Percentiles rank a stretch among this genome's conserved stretches.
Evolutionary conservation across 2,888 invertebrate species (phyloP).

Genomic region (Schrankia costaestrigalis): DNA sequence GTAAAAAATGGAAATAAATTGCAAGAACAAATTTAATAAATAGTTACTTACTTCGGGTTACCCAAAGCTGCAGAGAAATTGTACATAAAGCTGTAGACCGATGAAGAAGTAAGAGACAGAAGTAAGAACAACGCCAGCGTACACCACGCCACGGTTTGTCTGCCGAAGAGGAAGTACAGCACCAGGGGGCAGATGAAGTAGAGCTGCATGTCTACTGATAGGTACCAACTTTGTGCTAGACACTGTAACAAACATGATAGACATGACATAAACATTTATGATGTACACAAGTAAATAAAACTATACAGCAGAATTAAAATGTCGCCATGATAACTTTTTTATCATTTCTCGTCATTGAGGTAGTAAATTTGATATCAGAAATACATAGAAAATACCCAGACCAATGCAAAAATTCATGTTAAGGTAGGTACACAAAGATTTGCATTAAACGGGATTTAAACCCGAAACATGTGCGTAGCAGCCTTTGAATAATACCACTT

Average conservation of each 20-base stretch:
- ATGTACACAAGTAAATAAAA: too few species aligned
- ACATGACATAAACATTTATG: not conserved
- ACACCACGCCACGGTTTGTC: conserved; percentile 36
- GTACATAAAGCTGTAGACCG: conserved; percentile 49
- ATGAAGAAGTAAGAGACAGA: conserved; percentile 37
- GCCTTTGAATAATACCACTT: too few species aligned
- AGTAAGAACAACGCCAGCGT: conserved; percentile 33
- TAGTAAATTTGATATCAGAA: too few species aligned
- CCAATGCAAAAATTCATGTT: too few species aligned
- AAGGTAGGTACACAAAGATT: too few species aligned
- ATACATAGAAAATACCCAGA: too few species aligned
- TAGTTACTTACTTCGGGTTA: conserved; percentile 54
- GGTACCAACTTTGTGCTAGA: conserved; percentile 51
- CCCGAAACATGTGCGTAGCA: too few species aligned
- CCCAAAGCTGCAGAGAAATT: conserved; percentile 52
- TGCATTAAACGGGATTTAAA: too few species aligned
- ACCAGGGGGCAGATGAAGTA: conserved; percentile 48
- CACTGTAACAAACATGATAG: conserved; percentile 42
- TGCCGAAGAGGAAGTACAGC: conserved; percentile 45
- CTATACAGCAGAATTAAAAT: too few species aligned
- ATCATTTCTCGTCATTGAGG: too few species aligned
- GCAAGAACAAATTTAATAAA: not conserved
- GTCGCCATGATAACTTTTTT: too few species aligned
- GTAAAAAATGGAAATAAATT: not conserved
- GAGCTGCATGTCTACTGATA: conserved; percentile 55